Conservation (phyloP, 1,140 invertebrate species). For the Macrobrachium nipponense region DNA sequence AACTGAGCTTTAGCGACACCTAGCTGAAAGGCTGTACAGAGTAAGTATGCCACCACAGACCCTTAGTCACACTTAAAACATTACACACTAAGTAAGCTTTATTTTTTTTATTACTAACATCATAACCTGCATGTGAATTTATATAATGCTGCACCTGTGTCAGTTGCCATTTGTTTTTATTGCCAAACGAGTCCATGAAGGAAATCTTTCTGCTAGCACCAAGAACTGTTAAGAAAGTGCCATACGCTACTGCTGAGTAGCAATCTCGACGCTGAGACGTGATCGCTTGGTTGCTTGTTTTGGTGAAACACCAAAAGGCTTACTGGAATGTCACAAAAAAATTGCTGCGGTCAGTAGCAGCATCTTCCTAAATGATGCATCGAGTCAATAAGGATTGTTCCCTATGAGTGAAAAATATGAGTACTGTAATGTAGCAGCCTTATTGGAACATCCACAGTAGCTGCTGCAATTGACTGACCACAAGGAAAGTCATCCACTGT, state of each 20-base stretch:
- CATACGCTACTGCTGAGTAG: slow-evolving; percentile 6
- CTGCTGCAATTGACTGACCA: slow-evolving; percentile 26
- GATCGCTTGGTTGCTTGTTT: slow-evolving; percentile 37
- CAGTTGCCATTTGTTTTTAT: slow-evolving; percentile 42
- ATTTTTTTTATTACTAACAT: slow-evolving; percentile 7
- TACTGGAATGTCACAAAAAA: slow-evolving; percentile 35
- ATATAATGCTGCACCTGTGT: slow-evolving; percentile 28
- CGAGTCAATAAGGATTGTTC: slow-evolving; percentile 43
- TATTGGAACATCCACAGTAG: slow-evolving; percentile 31
- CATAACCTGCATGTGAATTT: slow-evolving; percentile 39
- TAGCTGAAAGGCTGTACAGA: not conserved
- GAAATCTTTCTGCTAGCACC: slow-evolving; percentile 39
- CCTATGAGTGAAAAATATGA: slow-evolving; percentile 21
- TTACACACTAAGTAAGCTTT: slow-evolving; percentile 3
- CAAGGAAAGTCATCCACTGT: not conserved
- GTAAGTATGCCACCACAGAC: slow-evolving; percentile 30
- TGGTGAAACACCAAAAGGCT: slow-evolving; percentile 22
- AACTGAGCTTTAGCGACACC: no score
- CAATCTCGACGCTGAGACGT: not conserved
- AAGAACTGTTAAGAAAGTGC: slow-evolving; percentile 37
- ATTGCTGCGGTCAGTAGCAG: slow-evolving; percentile 24
- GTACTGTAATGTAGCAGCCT: slow-evolving; percentile 11
- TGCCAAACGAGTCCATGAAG: slow-evolving; percentile 30
- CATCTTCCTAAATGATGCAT: not conserved
- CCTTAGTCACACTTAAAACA: slow-evolving; percentile 1